A percentile compares a stretch with the other conserved stretches of the same genome.
These are phyloP conservation scores for Hydropsyche betteni DNA, from an alignment of 2,888 invertebrate species.

Conservation along the genomic window DNA sequence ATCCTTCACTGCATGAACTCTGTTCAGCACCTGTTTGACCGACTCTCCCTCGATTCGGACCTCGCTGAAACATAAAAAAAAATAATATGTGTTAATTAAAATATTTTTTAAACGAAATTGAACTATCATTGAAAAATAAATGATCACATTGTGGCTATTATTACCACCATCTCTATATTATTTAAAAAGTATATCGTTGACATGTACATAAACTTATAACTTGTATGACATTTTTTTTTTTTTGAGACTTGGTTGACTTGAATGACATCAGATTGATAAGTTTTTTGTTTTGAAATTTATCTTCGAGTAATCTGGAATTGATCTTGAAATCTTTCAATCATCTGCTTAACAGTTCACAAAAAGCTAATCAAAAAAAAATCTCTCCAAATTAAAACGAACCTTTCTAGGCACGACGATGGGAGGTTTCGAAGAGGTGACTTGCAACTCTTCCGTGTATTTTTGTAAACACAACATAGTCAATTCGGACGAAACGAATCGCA, in stretches of 20 bases:
- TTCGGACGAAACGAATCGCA: not conserved
- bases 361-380: not conserved
- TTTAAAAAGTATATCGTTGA: no score
- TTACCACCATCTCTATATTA: no score
- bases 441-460: constrained; percentile 47
- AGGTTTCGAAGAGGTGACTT: constrained; percentile 32
- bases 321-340: no score
- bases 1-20: constrained; percentile 77
- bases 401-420: constrained; percentile 47
- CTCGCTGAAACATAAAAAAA: constrained; percentile 38
- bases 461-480: constrained; percentile 48
- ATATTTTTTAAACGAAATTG: not conserved
- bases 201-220: no score
- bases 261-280: no score
- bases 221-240: no score
- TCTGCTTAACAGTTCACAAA: no score
- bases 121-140: not conserved
- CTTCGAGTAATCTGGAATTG: no score
- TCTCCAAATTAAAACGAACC: constrained; percentile 42
- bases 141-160: no score
- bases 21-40: constrained; percentile 55
- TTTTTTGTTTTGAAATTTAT: no score
- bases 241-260: no score
- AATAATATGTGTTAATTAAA: not conserved
- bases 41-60: constrained; percentile 29